Conservation (phyloP, 2,797 vertebrate genomes). For the Bucorvus abyssinicus region DNA sequence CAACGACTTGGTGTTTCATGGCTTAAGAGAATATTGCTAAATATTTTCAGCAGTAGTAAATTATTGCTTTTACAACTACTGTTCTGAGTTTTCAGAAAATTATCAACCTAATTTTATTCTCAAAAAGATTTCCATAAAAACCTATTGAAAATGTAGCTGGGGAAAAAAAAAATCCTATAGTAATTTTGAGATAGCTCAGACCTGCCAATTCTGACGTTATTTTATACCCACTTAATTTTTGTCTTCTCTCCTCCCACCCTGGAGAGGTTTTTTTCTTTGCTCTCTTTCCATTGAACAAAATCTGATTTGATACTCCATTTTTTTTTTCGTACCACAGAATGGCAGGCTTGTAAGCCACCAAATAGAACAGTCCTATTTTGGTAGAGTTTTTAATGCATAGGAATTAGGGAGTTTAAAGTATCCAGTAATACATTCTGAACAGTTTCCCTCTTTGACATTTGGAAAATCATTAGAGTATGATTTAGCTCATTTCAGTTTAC, state of each 20-base stretch:
- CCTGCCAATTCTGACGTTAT: not conserved
- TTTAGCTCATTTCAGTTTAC: not conserved
- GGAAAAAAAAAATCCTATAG: not conserved
- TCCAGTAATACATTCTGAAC: not conserved
- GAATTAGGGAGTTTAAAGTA: not conserved
- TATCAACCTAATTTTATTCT: constrained; percentile 35
- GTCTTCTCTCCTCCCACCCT: not conserved
- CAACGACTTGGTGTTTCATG: constrained; percentile 59
- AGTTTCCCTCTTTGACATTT: not conserved
- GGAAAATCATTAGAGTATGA: not conserved
- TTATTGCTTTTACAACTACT: constrained; percentile 72
- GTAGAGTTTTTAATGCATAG: not conserved
- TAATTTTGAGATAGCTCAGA: not conserved
- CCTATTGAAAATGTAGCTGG: not conserved
- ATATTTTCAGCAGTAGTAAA: constrained; percentile 54
- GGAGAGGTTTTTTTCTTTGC: not conserved
- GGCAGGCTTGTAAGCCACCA: not conserved
- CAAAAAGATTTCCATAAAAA: constrained; percentile 1
- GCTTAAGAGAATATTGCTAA: constrained; percentile 77
- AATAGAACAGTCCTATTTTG: not conserved
- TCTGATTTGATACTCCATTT: not conserved
- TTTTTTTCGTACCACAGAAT: not conserved
- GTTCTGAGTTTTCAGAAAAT: constrained; percentile 42
- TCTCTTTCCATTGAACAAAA: constrained; percentile 14
- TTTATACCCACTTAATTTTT: constrained; percentile 7